Base-by-base conservation (phyloP, 2,797 vertebrate species). In the Gallirallus australis region DNA sequence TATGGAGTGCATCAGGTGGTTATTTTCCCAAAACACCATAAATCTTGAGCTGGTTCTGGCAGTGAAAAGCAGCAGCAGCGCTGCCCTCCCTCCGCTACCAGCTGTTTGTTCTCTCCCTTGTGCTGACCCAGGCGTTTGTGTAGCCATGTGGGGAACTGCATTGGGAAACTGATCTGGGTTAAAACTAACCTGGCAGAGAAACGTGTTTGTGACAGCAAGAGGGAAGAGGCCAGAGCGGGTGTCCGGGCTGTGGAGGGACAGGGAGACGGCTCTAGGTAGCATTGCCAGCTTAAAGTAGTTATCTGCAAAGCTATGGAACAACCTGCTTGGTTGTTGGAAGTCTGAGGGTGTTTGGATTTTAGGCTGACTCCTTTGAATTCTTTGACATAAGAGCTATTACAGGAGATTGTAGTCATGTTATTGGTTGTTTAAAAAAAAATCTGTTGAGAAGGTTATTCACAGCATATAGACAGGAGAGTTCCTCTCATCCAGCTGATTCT, bases 71-170 rank as follows among this genome's bases (percentile, higher is more conserved):
- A 83, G 82, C 77, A 76, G 86, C 86, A 18, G 86, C 7, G 1
- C 73, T 96, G 93, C 88, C 71, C 70, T 89, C 80, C 77, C 86
- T 92, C 6, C 1, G 6, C 92, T 84, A 2, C 91, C 90, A 94
- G 92, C 93, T 94, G 92, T 93, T 95, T 94, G 77, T 93, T 93
- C 93, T 90, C 42, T 94, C 73, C 79, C 73, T 40, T 89, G 80
- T 66, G 83, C 95, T 96, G 95, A 92, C 88, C 94, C 95, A 86
- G 93, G 86, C 70, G 0, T 82, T 95, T 16, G 87, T 48, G 59
- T 57, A 77, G 69, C 86, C 66, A 5, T 84, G 90, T 94, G 95
- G 45, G 53, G 92, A 95, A 68, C 87, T 90, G 63, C 80, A 4
- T 52, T 79, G 93, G 93, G 95, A 96, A 96, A 89, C 14, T 73